phyloP scores from a whole-genome alignment of 2,888 invertebrate species.

The Tolmerus cingulatus region DNA sequence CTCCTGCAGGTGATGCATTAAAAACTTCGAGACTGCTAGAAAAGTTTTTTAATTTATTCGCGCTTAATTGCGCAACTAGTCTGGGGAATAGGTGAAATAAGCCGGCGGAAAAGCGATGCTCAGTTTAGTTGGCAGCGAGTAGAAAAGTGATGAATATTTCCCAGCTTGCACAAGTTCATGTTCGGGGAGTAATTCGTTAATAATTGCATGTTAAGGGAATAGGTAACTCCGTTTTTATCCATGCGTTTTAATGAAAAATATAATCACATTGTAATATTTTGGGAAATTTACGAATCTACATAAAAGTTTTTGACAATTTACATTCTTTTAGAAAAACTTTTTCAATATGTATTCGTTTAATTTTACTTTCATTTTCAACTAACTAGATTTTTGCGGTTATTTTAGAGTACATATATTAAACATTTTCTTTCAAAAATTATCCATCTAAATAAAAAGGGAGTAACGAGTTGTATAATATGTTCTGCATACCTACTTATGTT shows the following conservation, averaged over 20 bases:
- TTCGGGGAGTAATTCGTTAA: not conserved
- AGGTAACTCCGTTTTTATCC: not conserved
- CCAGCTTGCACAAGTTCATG: not conserved
- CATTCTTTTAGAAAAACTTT: not conserved
- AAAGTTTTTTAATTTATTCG: constrained; percentile 29
- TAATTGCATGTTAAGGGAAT: not conserved
- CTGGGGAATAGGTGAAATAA: not conserved
- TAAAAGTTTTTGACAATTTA: not conserved
- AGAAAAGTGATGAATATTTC: not conserved
- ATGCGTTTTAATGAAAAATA: not conserved
- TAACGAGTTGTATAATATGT: too few species aligned
- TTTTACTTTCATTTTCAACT: not conserved
- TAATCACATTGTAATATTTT: not conserved
- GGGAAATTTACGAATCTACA: not conserved
- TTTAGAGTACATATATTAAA: not conserved
- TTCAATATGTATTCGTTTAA: not conserved
- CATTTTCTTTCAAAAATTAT: not conserved
- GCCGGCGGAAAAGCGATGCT: not conserved
- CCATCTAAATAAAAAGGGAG: not conserved
- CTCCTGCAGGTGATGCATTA: constrained; percentile 17
- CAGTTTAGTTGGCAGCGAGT: not conserved
- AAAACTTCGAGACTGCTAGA: not conserved
- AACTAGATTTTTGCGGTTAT: not conserved
- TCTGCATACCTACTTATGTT: too few species aligned
- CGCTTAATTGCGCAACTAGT: not conserved